Evolutionary conservation across 2,888 invertebrate species (phyloP), one percentile per base, ranked within the genome.

Genomic region (Brachylomia viminalis): DNA sequence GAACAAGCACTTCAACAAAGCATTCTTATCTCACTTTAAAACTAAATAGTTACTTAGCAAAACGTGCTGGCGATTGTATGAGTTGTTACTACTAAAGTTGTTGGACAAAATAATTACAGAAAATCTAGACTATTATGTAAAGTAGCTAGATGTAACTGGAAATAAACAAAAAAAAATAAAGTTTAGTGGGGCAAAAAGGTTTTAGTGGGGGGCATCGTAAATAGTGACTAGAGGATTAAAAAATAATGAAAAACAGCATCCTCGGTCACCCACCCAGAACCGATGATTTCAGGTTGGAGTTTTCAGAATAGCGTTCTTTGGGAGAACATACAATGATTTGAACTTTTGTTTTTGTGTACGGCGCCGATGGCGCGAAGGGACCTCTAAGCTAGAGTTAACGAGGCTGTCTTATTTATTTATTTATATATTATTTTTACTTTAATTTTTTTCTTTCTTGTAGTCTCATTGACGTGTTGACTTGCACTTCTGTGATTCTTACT

Each of bases 1-100:
- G 74, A 85, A 71, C 77, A 73, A 75, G 78, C 68, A 84, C 74
- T 84, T 80, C 77, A 92, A 94, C 94, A 94, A 93, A 92, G 91
- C 89, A 79, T 82, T 92, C 92, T 95, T 95, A 95, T 95, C 94
- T 94, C 72, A 83, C 79, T 80, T 90, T 87, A 83, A 89, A 94
- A 93, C 92, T 92, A 93, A 93, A 93, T 93, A 94, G 92, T 93
- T 91, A 90, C 91, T 92, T 92, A 90, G 92, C 90, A 69, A 84
- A 94, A 94, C 95, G 95, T 95, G 95, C 92, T 91, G 83, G 80
- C 93, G 92, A 93, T 94, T 91, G 88, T 83, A 83, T 71, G 83
- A 83, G 56, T 85, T 75, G 77, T 72, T 71, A 77, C 86, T 87
- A 82, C 86, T 87, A 82, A 86, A 87, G 91, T 93, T 87, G 56